Conservation (phyloP, 2,797 vertebrate genomes). For the Sciurus vulgaris region DNA sequence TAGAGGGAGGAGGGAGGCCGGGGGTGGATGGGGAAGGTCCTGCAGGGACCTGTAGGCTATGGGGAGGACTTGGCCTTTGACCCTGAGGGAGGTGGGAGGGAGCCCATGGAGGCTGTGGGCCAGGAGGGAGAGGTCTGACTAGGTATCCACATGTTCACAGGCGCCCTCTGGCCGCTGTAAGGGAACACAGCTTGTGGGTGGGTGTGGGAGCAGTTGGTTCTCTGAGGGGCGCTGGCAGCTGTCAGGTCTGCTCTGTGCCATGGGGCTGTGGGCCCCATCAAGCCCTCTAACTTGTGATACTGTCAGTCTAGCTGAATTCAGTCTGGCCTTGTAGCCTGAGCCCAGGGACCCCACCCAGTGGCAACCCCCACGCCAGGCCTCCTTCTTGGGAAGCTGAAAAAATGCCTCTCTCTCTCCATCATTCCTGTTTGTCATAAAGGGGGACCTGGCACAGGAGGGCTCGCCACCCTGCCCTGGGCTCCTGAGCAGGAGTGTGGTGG, state of each 20-base stretch:
- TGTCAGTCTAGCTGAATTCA: background rate
- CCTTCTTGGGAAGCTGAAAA: background rate
- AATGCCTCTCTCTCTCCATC: accelerated
- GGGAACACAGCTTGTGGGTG: background rate
- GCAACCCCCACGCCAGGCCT: background rate
- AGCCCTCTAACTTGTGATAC: accelerated
- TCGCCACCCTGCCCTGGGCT: no score
- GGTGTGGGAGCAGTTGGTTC: background rate
- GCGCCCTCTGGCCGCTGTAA: accelerated
- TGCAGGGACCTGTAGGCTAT: no score
- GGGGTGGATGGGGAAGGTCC: accelerated
- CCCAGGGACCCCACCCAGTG: accelerated
- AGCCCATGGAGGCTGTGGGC: background rate
- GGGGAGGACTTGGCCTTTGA: background rate
- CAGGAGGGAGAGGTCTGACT: background rate
- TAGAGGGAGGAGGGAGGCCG: no score
- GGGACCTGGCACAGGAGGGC: background rate
- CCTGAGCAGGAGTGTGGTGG: background rate
- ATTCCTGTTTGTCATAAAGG: background rate
- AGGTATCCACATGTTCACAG: background rate
- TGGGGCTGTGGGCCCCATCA: accelerated
- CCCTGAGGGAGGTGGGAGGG: background rate
- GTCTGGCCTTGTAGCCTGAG: background rate
- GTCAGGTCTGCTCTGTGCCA: accelerated
- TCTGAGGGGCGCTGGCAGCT: background rate